phyloP scores from a whole-genome alignment of 2,797 vertebrate species.

The Phoeniculus purpureus region DNA sequence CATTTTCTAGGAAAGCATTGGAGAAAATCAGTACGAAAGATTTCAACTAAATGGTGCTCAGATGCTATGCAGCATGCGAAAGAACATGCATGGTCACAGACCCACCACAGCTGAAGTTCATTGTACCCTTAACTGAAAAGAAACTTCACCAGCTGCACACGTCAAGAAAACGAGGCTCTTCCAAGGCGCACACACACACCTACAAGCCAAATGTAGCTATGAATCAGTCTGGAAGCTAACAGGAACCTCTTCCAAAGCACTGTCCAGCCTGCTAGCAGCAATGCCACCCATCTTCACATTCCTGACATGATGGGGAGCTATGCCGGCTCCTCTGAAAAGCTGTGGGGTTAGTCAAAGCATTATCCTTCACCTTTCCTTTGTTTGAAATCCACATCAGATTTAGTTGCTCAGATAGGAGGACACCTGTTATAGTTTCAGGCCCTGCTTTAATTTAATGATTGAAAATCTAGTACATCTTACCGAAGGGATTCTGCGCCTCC shows the following conservation, averaged over 20 bases:
- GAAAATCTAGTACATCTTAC: conserved; percentile 35
- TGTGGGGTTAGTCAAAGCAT: neutral
- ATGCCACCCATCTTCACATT: neutral
- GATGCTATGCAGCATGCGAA: neutral
- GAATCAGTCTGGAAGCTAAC: neutral
- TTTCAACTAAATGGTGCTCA: neutral
- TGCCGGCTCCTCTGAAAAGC: neutral
- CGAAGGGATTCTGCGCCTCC: conserved; percentile 20
- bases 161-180: neutral
- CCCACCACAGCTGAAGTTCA: neutral
- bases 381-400: conserved; percentile 3
- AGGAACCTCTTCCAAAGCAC: neutral
- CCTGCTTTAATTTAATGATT: conserved; percentile 24
- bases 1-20: neutral
- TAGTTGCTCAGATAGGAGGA: conserved; percentile 27
- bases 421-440: conserved; percentile 14
- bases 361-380: neutral
- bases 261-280: neutral
- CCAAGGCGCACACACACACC: neutral
- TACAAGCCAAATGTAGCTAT: conserved; percentile 9
- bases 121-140: neutral
- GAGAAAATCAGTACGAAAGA: neutral
- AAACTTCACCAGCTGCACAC: neutral
- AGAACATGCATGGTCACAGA: neutral
- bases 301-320: neutral